Evolutionary conservation across 2,888 invertebrate genomes (phyloP).

Genomic region (Notocelia uddmanniana): DNA sequence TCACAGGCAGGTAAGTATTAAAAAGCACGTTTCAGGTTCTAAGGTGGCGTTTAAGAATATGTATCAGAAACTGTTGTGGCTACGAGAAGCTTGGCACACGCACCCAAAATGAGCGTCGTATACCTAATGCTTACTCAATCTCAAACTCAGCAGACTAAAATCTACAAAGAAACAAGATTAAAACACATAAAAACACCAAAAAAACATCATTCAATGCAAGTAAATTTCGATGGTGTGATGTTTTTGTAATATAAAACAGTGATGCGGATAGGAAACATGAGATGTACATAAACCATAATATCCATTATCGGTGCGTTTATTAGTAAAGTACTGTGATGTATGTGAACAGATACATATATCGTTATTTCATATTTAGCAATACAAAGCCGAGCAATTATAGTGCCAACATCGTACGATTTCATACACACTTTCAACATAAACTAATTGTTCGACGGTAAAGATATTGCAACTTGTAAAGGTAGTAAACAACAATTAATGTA

Average conservation of each 20-base stretch:
- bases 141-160: conserved; percentile 46
- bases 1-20: no score
- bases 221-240: conserved; percentile 85
- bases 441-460: no score
- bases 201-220: conserved; percentile 70
- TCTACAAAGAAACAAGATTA: conserved; percentile 52
- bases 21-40: no score
- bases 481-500: conserved; percentile 20
- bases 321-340: conserved; percentile 50
- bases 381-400: conserved; percentile 58
- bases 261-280: conserved; percentile 37
- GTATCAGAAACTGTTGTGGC: conserved; percentile 16
- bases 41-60: neutral
- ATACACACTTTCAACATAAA: conserved; percentile 33
- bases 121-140: conserved; percentile 28
- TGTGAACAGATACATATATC: conserved; percentile 50
- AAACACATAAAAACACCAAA: conserved; percentile 58
- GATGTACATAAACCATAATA: conserved; percentile 46
- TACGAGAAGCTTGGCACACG: neutral
- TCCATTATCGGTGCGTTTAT: conserved; percentile 47
- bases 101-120: conserved; percentile 4
- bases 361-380: conserved; percentile 57
- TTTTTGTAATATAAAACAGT: conserved; percentile 60
- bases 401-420: conserved; percentile 55
- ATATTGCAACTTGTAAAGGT: neutral